phyloP scores from a whole-genome alignment of 2,888 invertebrate genomes.

The Caenorhabditis angaria region DNA sequence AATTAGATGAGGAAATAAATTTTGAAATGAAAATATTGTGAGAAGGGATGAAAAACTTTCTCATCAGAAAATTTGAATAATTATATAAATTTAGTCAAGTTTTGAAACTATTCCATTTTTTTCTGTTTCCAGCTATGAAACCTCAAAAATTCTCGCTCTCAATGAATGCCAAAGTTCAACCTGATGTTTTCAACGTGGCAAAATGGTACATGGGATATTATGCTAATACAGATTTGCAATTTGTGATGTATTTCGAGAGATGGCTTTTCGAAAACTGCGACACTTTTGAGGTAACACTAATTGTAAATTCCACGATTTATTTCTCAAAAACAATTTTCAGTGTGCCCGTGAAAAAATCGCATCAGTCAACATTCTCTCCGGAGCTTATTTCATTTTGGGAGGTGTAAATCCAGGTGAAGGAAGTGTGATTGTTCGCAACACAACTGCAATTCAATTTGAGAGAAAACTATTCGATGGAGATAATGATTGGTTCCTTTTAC shows the following conservation, averaged over 20 bases:
- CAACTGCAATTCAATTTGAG: slow-evolving; percentile 52
- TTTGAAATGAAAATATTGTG: not conserved
- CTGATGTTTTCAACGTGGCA: slow-evolving; percentile 50
- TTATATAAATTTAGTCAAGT: too few species aligned
- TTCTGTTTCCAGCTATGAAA: slow-evolving; percentile 52
- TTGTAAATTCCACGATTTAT: not conserved
- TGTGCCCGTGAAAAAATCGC: slow-evolving; percentile 55
- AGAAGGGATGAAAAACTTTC: slow-evolving; percentile 6
- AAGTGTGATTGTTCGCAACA: slow-evolving; percentile 56
- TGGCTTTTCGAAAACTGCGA: slow-evolving; percentile 55
- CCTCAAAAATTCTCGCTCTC: slow-evolving; percentile 57
- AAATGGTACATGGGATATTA: slow-evolving; percentile 53
- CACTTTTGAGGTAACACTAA: slow-evolving; percentile 38
- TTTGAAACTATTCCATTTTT: too few species aligned
- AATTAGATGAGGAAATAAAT: not conserved
- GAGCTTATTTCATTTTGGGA: slow-evolving; percentile 55
- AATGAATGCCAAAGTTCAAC: slow-evolving; percentile 61
- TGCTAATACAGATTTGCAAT: slow-evolving; percentile 47
- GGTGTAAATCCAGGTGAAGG: slow-evolving; percentile 46
- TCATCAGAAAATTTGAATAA: slow-evolving; percentile 1
- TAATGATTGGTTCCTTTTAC: slow-evolving; percentile 59
- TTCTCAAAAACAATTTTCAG: slow-evolving; percentile 1
- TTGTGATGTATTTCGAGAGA: slow-evolving; percentile 62
- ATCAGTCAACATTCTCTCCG: slow-evolving; percentile 48
- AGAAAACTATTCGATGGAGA: slow-evolving; percentile 50